These are phyloP conservation scores for Kradibia gibbosae DNA, from an alignment of 1,140 invertebrate genomes.

Conservation along the genomic window DNA sequence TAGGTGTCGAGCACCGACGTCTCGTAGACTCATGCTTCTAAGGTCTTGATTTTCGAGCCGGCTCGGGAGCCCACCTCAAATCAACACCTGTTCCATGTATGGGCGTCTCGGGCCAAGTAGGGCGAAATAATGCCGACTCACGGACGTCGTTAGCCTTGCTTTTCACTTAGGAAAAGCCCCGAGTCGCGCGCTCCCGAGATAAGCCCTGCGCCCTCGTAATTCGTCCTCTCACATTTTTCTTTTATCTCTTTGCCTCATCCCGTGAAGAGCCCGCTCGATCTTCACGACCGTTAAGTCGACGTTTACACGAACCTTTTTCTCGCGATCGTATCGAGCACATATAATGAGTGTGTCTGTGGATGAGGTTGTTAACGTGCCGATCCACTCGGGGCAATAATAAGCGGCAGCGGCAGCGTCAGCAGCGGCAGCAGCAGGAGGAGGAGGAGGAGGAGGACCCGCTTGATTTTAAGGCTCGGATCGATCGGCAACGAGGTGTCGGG, in stretches of 20 bases:
- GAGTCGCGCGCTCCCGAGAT: background rate
- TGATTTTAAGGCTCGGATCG: background rate
- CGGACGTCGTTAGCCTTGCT: background rate
- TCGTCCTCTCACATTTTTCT: background rate
- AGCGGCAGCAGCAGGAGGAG: no score
- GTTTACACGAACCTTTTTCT: background rate
- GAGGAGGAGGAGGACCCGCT: background rate
- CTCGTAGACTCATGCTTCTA: background rate
- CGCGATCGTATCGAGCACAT: background rate
- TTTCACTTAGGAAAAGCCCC: conserved; percentile 32
- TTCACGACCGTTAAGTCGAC: no score
- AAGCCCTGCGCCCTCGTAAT: background rate
- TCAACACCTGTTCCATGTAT: conserved; percentile 26
- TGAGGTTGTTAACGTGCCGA: background rate
- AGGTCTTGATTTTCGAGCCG: conserved; percentile 24
- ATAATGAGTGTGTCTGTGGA: background rate
- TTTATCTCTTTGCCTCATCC: background rate
- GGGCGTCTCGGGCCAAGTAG: background rate
- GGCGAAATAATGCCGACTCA: background rate
- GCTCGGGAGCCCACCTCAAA: conserved; percentile 24
- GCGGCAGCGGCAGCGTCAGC: no score
- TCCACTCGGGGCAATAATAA: background rate
- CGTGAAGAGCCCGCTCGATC: no score
- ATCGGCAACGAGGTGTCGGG: no score
- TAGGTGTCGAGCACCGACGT: background rate